Evolutionary conservation across 2,888 invertebrate genomes (phyloP).

Genomic region (Epirrita christyi): DNA sequence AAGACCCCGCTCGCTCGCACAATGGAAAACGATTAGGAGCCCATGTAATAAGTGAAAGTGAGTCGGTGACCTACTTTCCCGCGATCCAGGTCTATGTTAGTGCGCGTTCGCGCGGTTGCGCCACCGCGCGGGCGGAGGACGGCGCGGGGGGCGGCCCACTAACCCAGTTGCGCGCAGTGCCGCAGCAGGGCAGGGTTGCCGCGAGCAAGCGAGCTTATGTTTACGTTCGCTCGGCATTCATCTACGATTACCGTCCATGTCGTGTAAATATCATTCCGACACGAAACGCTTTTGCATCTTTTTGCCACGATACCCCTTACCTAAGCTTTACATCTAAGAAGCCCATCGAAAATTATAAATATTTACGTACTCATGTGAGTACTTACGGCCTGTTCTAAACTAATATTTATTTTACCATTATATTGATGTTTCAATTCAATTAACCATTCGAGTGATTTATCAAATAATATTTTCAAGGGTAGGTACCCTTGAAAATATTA

Average conservation of each 20-base stretch:
- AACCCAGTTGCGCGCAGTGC: slow-evolving; percentile 91
- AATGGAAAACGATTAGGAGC: slow-evolving; percentile 89
- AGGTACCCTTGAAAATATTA: too few species aligned
- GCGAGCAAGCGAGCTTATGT: slow-evolving; percentile 73
- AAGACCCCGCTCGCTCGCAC: slow-evolving; percentile 85
- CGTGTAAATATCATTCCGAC: slow-evolving; percentile 32
- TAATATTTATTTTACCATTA: too few species aligned
- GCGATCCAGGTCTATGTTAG: slow-evolving; percentile 97
- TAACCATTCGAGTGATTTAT: too few species aligned
- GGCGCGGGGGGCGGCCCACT: slow-evolving; percentile 89
- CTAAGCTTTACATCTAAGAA: too few species aligned
- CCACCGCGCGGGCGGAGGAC: slow-evolving; percentile 82
- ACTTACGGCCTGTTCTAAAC: too few species aligned
- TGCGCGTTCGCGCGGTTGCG: slow-evolving; percentile 83
- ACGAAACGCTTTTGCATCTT: slow-evolving; percentile 14
- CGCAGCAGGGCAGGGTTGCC: slow-evolving; percentile 86
- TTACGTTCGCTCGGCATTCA: slow-evolving; percentile 74
- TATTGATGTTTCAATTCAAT: too few species aligned
- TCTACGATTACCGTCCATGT: slow-evolving; percentile 47
- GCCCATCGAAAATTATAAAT: too few species aligned
- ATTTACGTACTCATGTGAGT: too few species aligned
- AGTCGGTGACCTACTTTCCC: slow-evolving; percentile 95
- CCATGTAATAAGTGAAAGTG: slow-evolving; percentile 96
- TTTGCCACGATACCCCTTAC: not conserved
- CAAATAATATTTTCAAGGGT: too few species aligned